Evolutionary conservation across 2,888 invertebrate species (phyloP), one percentile per base, ranked within the genome.

Genomic region (Leptinotarsa rubiginosa): DNA sequence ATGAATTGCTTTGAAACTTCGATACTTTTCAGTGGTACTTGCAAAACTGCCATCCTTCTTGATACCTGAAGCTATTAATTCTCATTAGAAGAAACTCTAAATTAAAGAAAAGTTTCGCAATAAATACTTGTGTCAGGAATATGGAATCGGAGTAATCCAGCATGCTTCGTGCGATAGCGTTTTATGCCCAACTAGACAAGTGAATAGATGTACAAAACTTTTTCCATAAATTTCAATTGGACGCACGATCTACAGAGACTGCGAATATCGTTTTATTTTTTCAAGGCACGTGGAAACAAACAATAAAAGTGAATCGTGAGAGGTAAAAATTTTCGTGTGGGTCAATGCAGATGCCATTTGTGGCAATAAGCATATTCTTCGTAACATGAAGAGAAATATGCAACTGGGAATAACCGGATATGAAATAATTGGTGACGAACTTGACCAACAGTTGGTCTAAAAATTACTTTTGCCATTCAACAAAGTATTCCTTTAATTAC

Each of bases 161-260:
- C 65, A 73, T 50, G 54, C 18, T 62, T 3, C 59, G 54, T 52
- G 67, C 41, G 65, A 74, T 65, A 66, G 65, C 69, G 69, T 66
- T 70, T 70, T 54, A 74, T 69, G 69, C 69, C 56, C 65, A 31
- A 65, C 59, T 68, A 66, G 72, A 68, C 68, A 68, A 72, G 68
- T 68, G 68, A 72, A 72, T 67, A 47, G 67, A 66, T 68, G 67
- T 65, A 66, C 50, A 56, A 47, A 74, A 74, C 31, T 74, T 74
- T 74, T 70, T 67, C 52, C 74, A 74, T 74, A 74, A 74, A 74
- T 74, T 74, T 74, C 74, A 70, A 74, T 74, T 74, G 74, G 66
- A 25, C 52, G 22, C 49, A 70, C 69, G 47, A 66, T 70, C 41
- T 73, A 56, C 66, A 69, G n/a, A 31, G 41, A 41, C 62, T 62